Evolutionary conservation across 2,113 vertebrate species (phyloP).

Genomic region (Mystacornis crossleyi): DNA sequence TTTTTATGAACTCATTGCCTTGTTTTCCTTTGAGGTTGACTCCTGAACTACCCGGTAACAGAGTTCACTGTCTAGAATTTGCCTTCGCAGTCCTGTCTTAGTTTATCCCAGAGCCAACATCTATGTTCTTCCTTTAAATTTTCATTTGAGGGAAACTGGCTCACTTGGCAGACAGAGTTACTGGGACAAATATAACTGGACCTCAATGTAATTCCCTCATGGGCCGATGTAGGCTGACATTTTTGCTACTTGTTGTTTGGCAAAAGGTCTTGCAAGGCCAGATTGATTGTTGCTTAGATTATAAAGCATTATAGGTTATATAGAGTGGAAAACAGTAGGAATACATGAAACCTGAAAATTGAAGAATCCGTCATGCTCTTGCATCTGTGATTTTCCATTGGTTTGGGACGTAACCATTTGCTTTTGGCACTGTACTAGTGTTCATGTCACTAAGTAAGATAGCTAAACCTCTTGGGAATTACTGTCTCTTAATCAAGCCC

Average conservation of each 20-base stretch:
- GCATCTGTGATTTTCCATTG: constrained; percentile 23
- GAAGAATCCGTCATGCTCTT: background rate
- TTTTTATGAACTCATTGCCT: background rate
- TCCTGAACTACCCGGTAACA: background rate
- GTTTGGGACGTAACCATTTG: background rate
- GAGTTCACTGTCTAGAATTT: background rate
- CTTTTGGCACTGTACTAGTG: background rate
- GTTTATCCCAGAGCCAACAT: background rate
- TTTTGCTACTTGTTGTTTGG: constrained; percentile 5
- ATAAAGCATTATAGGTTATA: background rate
- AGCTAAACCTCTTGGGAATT: constrained; percentile 31
- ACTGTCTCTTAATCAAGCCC: constrained; percentile 66
- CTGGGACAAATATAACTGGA: constrained; percentile 46
- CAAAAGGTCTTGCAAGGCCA: background rate
- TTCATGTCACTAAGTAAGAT: constrained; percentile 37
- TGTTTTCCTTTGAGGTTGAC: background rate
- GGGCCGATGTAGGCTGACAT: background rate
- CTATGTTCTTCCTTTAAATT: constrained; percentile 27
- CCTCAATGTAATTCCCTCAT: constrained; percentile 7
- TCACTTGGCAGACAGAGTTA: constrained; percentile 20
- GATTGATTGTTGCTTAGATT: background rate
- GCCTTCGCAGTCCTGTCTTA: background rate
- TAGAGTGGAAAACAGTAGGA: background rate
- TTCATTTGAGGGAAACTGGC: background rate
- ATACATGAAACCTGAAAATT: background rate